These are phyloP conservation scores for Leptodactylus fallax DNA, from an alignment of 2,797 vertebrate genomes.

Conservation along the genomic window DNA sequence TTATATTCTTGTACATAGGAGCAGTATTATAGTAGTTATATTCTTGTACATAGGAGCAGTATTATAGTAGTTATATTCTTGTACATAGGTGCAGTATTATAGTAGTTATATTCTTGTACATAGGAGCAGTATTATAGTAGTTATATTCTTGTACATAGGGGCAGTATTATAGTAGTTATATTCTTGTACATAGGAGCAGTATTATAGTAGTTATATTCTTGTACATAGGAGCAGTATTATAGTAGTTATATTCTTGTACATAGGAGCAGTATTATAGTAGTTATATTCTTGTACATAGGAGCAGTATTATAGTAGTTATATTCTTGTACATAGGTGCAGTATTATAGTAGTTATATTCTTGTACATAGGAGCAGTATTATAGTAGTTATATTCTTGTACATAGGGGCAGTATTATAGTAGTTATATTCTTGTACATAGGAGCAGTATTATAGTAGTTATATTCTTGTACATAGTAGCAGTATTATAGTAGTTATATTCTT, in stretches of 20 bases:
- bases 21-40: constrained; percentile 6
- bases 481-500: constrained; percentile 20
- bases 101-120: neutral
- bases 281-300: neutral
- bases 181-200: neutral
- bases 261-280: neutral
- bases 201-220: constrained; percentile 1
- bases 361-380: neutral
- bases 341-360: constrained; percentile 10
- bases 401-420: constrained; percentile 1
- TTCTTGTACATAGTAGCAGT: neutral
- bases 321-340: neutral
- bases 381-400: constrained; percentile 7
- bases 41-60: neutral
- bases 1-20: neutral
- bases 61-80: constrained; percentile 7
- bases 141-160: neutral
- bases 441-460: constrained; percentile 11
- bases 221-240: neutral
- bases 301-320: constrained; percentile 6
- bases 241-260: neutral
- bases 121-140: neutral
- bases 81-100: neutral
- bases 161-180: neutral
- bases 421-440: neutral